Percentiles rank a stretch among this genome's conserved stretches.
These are phyloP conservation scores for Halichoerus grypus DNA, from an alignment of 2,113 vertebrate genomes.

Conservation along the genomic window DNA sequence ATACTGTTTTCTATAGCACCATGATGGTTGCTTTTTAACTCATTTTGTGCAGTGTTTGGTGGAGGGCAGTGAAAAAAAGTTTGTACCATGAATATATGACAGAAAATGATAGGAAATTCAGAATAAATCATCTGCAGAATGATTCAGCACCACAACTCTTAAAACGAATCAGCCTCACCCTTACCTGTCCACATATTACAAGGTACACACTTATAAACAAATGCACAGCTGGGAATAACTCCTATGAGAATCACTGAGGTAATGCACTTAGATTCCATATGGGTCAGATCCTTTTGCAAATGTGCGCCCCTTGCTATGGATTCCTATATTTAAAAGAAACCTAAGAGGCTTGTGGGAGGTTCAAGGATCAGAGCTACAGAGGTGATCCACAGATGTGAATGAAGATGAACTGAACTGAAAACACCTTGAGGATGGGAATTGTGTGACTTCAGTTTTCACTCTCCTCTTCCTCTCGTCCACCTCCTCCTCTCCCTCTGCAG, in stretches of 20 bases:
- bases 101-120: neutral
- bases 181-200: neutral
- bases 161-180: neutral
- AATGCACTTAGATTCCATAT: neutral
- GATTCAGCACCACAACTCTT: neutral
- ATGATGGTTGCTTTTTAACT: neutral
- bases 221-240: neutral
- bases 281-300: slow-evolving; percentile 21
- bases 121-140: neutral
- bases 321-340: slow-evolving; percentile 1
- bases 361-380: slow-evolving; percentile 12
- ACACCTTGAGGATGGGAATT: neutral
- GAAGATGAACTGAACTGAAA: neutral
- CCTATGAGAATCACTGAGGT: neutral
- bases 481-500: neutral
- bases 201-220: neutral
- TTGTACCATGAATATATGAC: neutral
- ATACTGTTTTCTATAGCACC: neutral
- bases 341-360: neutral
- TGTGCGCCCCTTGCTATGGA: neutral
- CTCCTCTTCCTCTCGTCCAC: neutral
- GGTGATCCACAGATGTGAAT: neutral
- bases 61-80: neutral
- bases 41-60: neutral
- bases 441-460: neutral